Conservation (phyloP, 2,113 vertebrate species). For the Conger conger region DNA sequence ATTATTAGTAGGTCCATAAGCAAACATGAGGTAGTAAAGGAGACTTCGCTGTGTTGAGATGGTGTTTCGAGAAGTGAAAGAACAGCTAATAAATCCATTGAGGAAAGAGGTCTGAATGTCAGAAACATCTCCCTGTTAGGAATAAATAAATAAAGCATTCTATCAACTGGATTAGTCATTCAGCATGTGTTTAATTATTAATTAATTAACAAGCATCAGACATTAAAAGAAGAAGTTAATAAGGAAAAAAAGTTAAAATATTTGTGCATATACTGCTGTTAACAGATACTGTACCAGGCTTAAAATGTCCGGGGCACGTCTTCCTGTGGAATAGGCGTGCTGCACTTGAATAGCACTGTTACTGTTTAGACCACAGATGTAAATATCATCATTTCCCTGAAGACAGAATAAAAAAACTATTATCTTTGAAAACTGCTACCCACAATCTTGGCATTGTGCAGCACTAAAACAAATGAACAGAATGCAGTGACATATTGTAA, state of each 20-base stretch:
- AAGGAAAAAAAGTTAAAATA: too few species aligned
- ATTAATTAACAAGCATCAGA: not conserved
- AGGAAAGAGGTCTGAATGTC: conserved; percentile 41
- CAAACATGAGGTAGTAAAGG: conserved; percentile 62
- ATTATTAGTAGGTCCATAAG: conserved; percentile 48
- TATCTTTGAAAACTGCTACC: not conserved
- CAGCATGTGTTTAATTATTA: not conserved
- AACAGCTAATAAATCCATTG: conserved; percentile 63
- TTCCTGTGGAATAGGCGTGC: conserved; percentile 61
- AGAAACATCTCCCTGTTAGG: conserved; percentile 60
- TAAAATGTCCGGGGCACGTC: conserved; percentile 28
- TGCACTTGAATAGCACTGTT: conserved; percentile 50
- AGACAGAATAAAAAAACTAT: conserved; percentile 9
- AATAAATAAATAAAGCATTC: not conserved
- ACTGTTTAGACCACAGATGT: conserved; percentile 57
- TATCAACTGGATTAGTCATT: not conserved
- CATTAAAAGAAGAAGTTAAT: too few species aligned
- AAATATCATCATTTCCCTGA: conserved; percentile 75
- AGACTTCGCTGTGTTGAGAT: conserved; percentile 52
- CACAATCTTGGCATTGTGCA: not conserved
- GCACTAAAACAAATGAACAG: too few species aligned
- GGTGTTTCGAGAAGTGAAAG: conserved; percentile 62
- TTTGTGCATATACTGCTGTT: too few species aligned
- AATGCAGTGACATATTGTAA: too few species aligned
- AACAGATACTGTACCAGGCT: conserved; percentile 55